Evolutionary conservation across 2,888 invertebrate genomes (phyloP).

Genomic region (Epirrita christyi): DNA sequence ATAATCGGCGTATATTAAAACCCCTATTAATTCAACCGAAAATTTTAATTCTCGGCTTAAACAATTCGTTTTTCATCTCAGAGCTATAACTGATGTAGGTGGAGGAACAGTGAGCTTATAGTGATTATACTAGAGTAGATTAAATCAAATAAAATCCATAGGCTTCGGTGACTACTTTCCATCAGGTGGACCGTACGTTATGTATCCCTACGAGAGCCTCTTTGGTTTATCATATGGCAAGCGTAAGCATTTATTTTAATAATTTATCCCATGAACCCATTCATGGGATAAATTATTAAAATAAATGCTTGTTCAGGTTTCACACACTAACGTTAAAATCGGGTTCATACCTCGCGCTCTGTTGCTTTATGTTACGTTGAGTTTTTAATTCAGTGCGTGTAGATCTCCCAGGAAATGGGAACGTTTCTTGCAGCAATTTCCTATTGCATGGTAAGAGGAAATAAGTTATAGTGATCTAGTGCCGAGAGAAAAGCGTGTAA

Average conservation of each 20-base stretch:
- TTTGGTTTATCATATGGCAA: no score
- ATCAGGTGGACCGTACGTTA: no score
- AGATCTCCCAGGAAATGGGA: constrained; percentile 64
- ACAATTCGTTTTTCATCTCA: constrained; percentile 23
- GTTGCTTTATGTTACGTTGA: neutral
- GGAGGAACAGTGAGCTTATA: no score
- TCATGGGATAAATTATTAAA: no score
- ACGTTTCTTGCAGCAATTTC: constrained; percentile 66
- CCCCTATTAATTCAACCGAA: constrained; percentile 66
- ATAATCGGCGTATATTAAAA: constrained; percentile 77
- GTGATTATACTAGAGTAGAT: no score
- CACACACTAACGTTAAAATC: no score
- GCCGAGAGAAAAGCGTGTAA: constrained; percentile 9
- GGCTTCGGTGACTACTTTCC: no score
- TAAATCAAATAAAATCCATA: no score
- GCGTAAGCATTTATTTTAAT: no score
- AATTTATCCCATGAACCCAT: no score
- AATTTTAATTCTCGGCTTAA: constrained; percentile 38
- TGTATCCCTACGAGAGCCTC: no score
- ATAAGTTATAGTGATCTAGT: constrained; percentile 41
- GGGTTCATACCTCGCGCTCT: neutral
- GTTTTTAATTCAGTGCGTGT: constrained; percentile 23
- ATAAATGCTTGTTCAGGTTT: no score
- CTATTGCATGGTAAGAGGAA: constrained; percentile 61
- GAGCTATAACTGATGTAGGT: constrained; percentile 1